Evolutionary conservation across 1,140 invertebrate genomes (phyloP).

Genomic region (Odontomachus brunneus): DNA sequence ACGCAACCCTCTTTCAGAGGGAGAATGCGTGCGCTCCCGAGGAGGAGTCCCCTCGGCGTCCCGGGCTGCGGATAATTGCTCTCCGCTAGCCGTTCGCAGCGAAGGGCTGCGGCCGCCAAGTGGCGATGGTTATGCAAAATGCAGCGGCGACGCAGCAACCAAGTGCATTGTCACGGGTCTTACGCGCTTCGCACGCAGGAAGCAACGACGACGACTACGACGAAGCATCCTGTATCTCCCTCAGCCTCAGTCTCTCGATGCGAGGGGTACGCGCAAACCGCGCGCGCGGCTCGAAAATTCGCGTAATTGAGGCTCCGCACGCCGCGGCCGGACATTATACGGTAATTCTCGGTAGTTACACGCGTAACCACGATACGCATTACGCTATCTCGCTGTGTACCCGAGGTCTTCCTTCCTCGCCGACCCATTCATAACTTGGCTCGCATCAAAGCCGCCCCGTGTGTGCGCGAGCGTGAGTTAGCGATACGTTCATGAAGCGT

Average conservation of each 20-base stretch:
- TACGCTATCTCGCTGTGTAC: constrained; percentile 26
- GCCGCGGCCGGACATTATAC: constrained; percentile 3
- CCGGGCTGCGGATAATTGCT: constrained; percentile 57
- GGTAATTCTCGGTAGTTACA: constrained; percentile 14
- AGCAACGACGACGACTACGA: too few species aligned
- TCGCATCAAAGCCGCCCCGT: constrained; percentile 8
- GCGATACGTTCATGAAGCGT: constrained; percentile 61
- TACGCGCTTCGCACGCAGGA: too few species aligned
- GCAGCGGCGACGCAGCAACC: constrained; percentile 4
- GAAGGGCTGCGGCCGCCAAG: constrained; percentile 24
- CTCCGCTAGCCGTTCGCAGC: constrained; percentile 27
- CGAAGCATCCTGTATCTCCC: too few species aligned
- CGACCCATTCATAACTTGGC: constrained; percentile 66
- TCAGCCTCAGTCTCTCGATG: background rate
- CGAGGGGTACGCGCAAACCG: background rate
- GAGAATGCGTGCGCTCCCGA: constrained; percentile 6
- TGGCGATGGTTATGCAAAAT: constrained; percentile 50
- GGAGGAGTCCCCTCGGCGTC: background rate
- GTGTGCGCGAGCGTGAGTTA: constrained; percentile 49
- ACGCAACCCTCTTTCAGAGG: constrained; percentile 53
- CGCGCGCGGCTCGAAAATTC: constrained; percentile 17
- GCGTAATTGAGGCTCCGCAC: background rate
- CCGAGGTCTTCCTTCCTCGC: constrained; percentile 17
- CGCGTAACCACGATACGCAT: constrained; percentile 49
- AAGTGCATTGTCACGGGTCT: background rate